A percentile compares a stretch with the other conserved stretches of the same genome.
Evolutionary conservation across 1,140 invertebrate species (phyloP).

Genomic region (Drosophila murphyi): DNA sequence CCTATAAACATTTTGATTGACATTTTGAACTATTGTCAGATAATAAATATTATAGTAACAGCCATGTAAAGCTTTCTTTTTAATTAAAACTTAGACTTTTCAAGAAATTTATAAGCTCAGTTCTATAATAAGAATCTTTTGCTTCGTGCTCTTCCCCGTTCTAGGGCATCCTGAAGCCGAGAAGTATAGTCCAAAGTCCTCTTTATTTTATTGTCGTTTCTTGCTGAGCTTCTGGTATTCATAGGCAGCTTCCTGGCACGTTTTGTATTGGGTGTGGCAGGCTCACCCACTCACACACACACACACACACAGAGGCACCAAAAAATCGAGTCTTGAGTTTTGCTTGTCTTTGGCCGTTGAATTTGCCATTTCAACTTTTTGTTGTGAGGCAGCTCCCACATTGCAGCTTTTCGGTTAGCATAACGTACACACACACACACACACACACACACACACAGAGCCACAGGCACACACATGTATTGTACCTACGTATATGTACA

Average conservation of each 20-base stretch:
- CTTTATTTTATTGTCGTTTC: conserved; percentile 47
- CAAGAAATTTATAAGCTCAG: no score
- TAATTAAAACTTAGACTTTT: no score
- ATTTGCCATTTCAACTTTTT: conserved; percentile 71
- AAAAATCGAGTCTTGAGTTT: conserved; percentile 52
- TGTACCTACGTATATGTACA: not conserved
- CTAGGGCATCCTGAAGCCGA: conserved; percentile 10
- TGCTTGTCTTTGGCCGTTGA: conserved; percentile 67
- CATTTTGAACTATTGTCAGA: no score
- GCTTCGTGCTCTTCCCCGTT: not conserved
- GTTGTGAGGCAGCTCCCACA: conserved; percentile 32
- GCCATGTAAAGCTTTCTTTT: no score
- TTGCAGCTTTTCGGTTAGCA: conserved; percentile 37
- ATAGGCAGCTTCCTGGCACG: conserved; percentile 59
- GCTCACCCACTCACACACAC: conserved; percentile 35
- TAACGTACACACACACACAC: not conserved
- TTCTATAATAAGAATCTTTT: no score
- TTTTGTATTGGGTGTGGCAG: conserved; percentile 65
- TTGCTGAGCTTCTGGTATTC: conserved; percentile 54
- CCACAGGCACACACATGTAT: not conserved
- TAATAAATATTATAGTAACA: no score
- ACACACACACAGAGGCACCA: conserved; percentile 19
- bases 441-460: no score
- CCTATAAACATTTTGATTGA: no score
- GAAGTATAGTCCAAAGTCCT: not conserved